phyloP scores from a whole-genome alignment of 2,113 vertebrate species.

The Antechinus flavipes region DNA sequence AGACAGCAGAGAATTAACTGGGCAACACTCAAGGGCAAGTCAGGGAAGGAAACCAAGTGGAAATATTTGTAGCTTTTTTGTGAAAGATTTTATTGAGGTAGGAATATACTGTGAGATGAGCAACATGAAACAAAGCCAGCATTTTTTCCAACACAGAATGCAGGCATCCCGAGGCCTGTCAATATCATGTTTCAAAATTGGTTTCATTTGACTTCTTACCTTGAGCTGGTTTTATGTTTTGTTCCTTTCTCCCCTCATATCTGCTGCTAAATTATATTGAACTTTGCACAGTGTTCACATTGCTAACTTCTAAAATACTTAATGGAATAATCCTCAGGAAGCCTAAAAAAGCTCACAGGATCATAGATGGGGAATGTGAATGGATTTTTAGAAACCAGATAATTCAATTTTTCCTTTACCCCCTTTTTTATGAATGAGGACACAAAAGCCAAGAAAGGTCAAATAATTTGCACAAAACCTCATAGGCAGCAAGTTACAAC shows the following conservation, averaged over 20 bases:
- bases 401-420: background rate
- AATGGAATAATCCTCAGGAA: background rate
- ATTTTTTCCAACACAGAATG: background rate
- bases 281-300: background rate
- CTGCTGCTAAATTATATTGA: background rate
- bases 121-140: background rate
- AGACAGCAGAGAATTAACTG: background rate
- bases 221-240: background rate
- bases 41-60: background rate
- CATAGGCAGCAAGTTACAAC: background rate
- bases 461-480: background rate
- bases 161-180: background rate
- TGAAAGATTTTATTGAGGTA: background rate
- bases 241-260: background rate
- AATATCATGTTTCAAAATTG: background rate
- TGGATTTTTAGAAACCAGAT: background rate
- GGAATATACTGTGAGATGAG: background rate
- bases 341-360: background rate
- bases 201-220: background rate
- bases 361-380: background rate
- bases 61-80: background rate
- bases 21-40: background rate
- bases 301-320: slow-evolving; percentile 23
- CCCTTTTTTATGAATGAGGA: background rate
- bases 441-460: background rate